Conservation (phyloP, 1,140 invertebrate genomes). For the Dinothrombium tinctorium region DNA sequence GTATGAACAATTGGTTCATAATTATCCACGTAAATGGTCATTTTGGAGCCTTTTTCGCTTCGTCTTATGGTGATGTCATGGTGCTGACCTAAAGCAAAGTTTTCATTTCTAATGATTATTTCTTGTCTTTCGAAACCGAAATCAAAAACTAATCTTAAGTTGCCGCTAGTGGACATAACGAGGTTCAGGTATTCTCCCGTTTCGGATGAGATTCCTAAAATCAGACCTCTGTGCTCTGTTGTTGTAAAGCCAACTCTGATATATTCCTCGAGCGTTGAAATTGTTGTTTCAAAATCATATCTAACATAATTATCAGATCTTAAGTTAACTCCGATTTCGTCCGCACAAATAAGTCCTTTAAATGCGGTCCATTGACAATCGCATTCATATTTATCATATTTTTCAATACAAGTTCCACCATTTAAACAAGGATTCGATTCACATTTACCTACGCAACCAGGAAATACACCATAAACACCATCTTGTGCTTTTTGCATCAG, state of each 20-base stretch:
- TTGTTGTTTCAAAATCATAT: slow-evolving; percentile 73
- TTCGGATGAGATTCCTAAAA: slow-evolving; percentile 66
- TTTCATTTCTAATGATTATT: slow-evolving; percentile 62
- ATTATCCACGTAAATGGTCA: slow-evolving; percentile 60
- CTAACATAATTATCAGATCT: slow-evolving; percentile 62
- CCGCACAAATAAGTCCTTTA: slow-evolving; percentile 89
- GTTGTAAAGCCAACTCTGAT: slow-evolving; percentile 89
- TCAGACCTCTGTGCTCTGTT: slow-evolving; percentile 77
- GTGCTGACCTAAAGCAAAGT: slow-evolving; percentile 77
- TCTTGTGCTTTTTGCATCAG: slow-evolving; percentile 30
- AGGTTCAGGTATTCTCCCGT: slow-evolving; percentile 79
- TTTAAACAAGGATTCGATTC: slow-evolving; percentile 75
- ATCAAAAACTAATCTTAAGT: slow-evolving; percentile 76
- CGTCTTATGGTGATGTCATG: slow-evolving; percentile 66
- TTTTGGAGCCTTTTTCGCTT: slow-evolving; percentile 49
- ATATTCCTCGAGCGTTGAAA: slow-evolving; percentile 72
- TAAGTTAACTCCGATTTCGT: slow-evolving; percentile 89
- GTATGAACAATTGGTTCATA: slow-evolving; percentile 54
- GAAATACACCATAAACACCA: slow-evolving; percentile 33
- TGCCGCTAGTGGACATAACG: slow-evolving; percentile 79
- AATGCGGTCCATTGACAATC: slow-evolving; percentile 94
- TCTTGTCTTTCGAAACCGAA: slow-evolving; percentile 90
- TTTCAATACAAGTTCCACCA: slow-evolving; percentile 78
- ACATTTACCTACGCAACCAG: slow-evolving; percentile 77
- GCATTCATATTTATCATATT: slow-evolving; percentile 73